These are phyloP conservation scores for Pseudobourletiella spinata DNA, from an alignment of 1,140 invertebrate genomes.

Conservation along the genomic window DNA sequence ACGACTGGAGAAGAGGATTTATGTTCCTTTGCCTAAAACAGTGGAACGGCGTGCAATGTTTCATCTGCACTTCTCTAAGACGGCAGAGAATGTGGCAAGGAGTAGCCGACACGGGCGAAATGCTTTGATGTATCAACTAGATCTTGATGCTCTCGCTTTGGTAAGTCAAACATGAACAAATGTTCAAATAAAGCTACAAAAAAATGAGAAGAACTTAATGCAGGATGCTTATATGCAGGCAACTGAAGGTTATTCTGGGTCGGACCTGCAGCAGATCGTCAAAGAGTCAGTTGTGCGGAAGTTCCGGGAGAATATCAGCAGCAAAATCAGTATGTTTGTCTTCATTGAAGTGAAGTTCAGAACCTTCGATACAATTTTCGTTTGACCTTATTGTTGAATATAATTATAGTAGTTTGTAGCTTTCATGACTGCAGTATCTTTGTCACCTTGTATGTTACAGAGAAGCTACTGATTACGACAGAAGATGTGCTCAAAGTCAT, in stretches of 20 bases:
- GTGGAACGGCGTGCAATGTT: slow-evolving; percentile 59
- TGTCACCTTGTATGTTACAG: slow-evolving; percentile 10
- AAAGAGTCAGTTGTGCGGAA: slow-evolving; percentile 64
- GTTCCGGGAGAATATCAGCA: slow-evolving; percentile 46
- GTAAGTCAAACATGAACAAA: slow-evolving; percentile 14
- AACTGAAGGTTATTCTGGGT: slow-evolving; percentile 73
- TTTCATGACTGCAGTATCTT: neutral
- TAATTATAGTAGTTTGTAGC: neutral
- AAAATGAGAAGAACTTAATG: neutral
- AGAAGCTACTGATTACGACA: slow-evolving; percentile 17
- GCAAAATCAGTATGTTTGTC: slow-evolving; percentile 43
- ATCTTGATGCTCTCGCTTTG: slow-evolving; percentile 44
- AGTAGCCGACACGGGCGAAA: slow-evolving; percentile 39
- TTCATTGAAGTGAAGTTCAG: neutral
- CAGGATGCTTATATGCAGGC: slow-evolving; percentile 40
- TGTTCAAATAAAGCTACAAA: neutral
- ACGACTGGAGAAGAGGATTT: slow-evolving; percentile 77
- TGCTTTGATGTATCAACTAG: slow-evolving; percentile 39
- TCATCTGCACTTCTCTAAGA: slow-evolving; percentile 46
- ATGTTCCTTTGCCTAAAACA: slow-evolving; percentile 63
- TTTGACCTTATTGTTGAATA: neutral
- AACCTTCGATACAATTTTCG: neutral
- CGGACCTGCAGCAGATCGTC: slow-evolving; percentile 76
- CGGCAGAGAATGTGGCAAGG: slow-evolving; percentile 42
- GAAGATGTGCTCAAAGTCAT: slow-evolving; percentile 13